These are phyloP conservation scores for Urocynchramus pylzowi DNA, from an alignment of 2,113 vertebrate species.

Conservation along the genomic window DNA sequence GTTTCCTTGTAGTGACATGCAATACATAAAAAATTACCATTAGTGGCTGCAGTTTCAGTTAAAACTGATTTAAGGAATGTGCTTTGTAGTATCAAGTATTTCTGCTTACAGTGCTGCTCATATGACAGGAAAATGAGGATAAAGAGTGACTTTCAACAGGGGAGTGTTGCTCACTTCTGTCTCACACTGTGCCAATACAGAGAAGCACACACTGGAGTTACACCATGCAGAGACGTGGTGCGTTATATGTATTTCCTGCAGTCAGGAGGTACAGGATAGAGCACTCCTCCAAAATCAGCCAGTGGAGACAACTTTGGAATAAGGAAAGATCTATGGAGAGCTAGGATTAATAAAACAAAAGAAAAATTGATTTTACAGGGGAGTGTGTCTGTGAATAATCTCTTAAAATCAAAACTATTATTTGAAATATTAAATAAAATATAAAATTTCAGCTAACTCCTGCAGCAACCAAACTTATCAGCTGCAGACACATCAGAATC, in stretches of 20 bases:
- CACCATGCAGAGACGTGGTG: not conserved
- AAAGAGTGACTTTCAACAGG: not conserved
- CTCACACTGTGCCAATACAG: not conserved
- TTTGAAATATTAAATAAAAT: not conserved
- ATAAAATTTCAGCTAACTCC: not conserved
- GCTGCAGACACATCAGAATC: not conserved
- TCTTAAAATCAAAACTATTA: not conserved
- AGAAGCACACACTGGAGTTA: not conserved
- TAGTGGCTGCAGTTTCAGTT: not conserved
- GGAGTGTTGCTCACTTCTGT: not conserved
- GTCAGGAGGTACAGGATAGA: not conserved
- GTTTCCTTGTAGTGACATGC: not conserved
- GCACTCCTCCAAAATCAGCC: not conserved
- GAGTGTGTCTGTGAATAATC: not conserved
- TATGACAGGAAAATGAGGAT: not conserved
- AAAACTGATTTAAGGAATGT: not conserved
- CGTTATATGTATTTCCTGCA: too few relatives aligned
- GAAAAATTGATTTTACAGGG: fast-evolving
- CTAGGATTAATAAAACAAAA: not conserved
- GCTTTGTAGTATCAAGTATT: not conserved
- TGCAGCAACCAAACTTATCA: not conserved
- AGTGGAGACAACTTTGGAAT: not conserved
- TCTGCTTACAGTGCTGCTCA: not conserved
- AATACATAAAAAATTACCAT: not conserved
- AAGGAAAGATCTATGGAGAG: not conserved